Conservation (phyloP, 2,113 vertebrate genomes). For the Ursus arctos region DNA sequence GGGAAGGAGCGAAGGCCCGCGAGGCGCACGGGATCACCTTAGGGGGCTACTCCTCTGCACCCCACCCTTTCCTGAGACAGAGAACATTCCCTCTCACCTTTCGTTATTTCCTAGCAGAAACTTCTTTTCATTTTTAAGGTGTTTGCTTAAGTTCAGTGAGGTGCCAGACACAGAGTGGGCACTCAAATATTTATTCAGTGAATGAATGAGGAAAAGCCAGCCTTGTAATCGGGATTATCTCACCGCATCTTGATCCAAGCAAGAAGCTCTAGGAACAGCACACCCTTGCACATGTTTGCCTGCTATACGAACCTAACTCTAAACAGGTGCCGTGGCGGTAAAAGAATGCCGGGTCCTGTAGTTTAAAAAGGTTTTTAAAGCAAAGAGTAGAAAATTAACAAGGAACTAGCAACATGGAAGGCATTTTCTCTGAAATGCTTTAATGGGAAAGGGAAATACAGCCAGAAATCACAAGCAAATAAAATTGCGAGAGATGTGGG, state of each 20-base stretch:
- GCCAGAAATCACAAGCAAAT: background rate
- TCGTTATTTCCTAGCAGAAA: background rate
- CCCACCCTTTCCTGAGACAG: background rate
- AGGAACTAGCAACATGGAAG: background rate
- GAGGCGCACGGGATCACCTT: accelerated
- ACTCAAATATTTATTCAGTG: background rate
- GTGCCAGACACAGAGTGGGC: background rate
- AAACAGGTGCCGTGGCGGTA: background rate
- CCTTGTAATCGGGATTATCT: background rate
- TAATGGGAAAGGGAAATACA: background rate
- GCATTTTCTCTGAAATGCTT: background rate
- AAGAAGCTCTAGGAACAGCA: accelerated
- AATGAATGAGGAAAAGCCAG: background rate
- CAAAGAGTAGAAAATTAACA: background rate
- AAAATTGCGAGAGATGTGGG: background rate
- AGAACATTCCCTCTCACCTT: background rate
- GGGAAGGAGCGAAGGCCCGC: background rate
- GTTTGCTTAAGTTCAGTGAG: background rate
- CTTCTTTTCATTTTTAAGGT: slow-evolving; percentile 16
- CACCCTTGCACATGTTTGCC: background rate
- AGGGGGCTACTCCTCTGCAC: accelerated
- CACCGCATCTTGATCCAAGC: background rate
- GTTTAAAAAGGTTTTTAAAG: background rate
- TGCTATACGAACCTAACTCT: background rate
- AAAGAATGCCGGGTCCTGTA: no score